Conservation (phyloP, 1,140 invertebrate genomes). For the Cotesia typhae region DNA sequence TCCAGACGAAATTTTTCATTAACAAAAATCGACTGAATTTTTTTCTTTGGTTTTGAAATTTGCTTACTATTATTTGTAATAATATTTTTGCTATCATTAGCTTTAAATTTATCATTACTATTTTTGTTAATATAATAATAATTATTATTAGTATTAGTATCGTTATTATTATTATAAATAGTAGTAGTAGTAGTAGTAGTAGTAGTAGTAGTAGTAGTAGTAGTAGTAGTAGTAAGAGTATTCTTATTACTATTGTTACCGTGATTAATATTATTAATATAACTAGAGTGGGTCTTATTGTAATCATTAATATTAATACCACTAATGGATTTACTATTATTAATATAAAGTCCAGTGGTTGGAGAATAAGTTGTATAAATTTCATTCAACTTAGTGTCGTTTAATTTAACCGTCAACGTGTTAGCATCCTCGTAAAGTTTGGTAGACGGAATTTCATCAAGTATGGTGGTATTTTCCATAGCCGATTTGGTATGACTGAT, state of each 20-base stretch:
- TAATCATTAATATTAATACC: too few relatives aligned
- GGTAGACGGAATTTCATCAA: slow-evolving; percentile 8
- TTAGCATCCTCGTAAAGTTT: neutral
- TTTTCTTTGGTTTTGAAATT: slow-evolving; percentile 8
- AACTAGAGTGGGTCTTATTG: too few relatives aligned
- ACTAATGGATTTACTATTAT: too few relatives aligned
- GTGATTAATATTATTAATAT: too few relatives aligned
- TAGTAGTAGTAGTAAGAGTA: too few relatives aligned
- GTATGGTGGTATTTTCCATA: neutral
- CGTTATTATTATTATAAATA: too few relatives aligned
- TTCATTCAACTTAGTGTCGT: neutral
- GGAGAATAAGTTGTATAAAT: slow-evolving; percentile 4
- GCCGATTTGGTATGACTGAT: neutral
- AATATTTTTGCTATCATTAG: neutral
- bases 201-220: too few relatives aligned
- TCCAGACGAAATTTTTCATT: neutral
- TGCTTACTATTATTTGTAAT: slow-evolving; percentile 1
- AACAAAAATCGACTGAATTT: neutral
- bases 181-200: too few relatives aligned
- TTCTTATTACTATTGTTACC: too few relatives aligned
- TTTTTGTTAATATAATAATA: too few relatives aligned
- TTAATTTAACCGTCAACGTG: neutral
- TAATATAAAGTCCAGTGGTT: too few relatives aligned
- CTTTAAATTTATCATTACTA: neutral
- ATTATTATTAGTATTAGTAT: too few relatives aligned